A percentile compares a stretch with the other conserved stretches of the same genome.
Evolutionary conservation across 1,140 invertebrate genomes (phyloP).

Genomic region (Wasmannia auropunctata): DNA sequence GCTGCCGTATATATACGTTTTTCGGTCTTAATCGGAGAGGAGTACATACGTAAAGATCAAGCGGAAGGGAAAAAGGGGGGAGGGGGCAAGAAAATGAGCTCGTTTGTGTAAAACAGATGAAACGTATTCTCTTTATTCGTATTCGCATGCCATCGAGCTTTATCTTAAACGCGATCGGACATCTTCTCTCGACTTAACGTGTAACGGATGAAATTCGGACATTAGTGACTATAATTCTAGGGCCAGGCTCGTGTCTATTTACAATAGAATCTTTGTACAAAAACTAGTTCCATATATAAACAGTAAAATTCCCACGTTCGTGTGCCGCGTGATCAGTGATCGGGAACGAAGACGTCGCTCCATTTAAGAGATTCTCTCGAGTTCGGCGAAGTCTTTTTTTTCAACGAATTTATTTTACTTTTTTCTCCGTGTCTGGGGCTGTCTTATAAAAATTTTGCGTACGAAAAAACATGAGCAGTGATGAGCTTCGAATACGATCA

Average conservation of each 20-base stretch:
- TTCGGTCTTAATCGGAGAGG: conserved; percentile 53
- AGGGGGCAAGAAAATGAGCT: conserved; percentile 56
- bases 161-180: conserved; percentile 70
- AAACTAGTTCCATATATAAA: conserved; percentile 80
- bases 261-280: conserved; percentile 83
- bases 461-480: conserved; percentile 58
- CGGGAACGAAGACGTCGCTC: conserved; percentile 68
- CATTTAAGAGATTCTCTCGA: conserved; percentile 38
- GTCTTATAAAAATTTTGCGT: conserved; percentile 57
- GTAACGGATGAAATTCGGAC: conserved; percentile 74
- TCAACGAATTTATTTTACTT: conserved; percentile 35
- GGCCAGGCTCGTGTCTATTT: conserved; percentile 77
- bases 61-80: conserved; percentile 21
- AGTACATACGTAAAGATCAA: conserved; percentile 1
- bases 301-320: conserved; percentile 67
- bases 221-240: conserved; percentile 69
- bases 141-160: conserved; percentile 71
- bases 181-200: conserved; percentile 45
- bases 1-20: conserved; percentile 45
- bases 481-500: conserved; percentile 59
- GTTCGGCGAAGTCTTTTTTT: conserved; percentile 43
- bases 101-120: conserved; percentile 80
- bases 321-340: conserved; percentile 58
- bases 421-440: too few species aligned
- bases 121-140: conserved; percentile 76